Conservation (phyloP, 2,113 vertebrate genomes). For the Seriola aureovittata region DNA sequence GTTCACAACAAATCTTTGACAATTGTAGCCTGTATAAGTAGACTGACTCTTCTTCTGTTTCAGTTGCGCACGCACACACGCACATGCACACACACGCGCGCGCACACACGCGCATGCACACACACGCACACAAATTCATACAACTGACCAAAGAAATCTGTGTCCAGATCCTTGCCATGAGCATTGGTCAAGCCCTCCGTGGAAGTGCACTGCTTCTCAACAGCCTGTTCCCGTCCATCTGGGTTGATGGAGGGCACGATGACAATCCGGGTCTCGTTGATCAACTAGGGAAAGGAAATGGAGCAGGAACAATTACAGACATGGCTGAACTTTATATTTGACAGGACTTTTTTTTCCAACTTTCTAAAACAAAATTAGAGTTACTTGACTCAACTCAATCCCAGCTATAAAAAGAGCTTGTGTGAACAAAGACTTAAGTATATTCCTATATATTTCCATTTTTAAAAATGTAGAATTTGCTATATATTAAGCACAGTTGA, state of each 20-base stretch:
- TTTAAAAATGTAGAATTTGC: background rate
- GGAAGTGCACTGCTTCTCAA: constrained; percentile 91
- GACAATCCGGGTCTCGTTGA: constrained; percentile 93
- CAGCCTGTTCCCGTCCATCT: constrained; percentile 91
- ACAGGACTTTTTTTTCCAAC: background rate
- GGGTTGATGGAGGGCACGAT: constrained; percentile 97
- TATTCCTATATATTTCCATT: background rate
- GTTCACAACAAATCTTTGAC: background rate
- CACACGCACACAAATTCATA: background rate
- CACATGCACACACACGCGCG: no score
- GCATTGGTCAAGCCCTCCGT: constrained; percentile 87
- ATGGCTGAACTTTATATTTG: background rate
- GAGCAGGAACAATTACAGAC: background rate
- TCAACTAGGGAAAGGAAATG: constrained; percentile 82
- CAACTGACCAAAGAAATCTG: constrained; percentile 92
- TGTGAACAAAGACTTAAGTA: background rate
- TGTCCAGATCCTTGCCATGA: constrained; percentile 92
- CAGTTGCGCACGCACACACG: background rate
- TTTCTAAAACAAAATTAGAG: background rate
- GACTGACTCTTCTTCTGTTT: background rate
- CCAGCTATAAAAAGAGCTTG: background rate
- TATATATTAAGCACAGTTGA: background rate
- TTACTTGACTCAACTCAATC: background rate
- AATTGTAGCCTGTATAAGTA: background rate
- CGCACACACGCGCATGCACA: background rate